Evolutionary conservation across 53 echinoderm and acorn worm genomes (phyloP), one percentile per base, ranked within the genome.

Genomic region (Arbacia lixula): DNA sequence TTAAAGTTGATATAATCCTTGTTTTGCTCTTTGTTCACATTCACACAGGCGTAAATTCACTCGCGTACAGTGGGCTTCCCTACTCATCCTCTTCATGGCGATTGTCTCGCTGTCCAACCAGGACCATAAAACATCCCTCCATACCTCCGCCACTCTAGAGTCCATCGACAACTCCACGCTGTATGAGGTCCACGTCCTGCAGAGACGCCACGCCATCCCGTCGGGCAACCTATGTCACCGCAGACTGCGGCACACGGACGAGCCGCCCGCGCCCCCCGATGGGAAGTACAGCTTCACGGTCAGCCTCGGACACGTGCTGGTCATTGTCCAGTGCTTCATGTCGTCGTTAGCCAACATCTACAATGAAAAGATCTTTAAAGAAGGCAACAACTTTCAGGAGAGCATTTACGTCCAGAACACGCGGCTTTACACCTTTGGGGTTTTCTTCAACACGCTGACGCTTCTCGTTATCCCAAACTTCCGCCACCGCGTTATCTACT

Each of bases 281-380:
- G 29, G 33, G 31, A 77, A 77, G 58, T 63, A 81, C 64, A 81
- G 43, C 33, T 81, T 81, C 64, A 63, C 41, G 9, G 49, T 81
- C 63, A 63, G 82, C 64, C 32, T 81, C 21, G 92, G 98, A 0
- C 90, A 91, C 37, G 54, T 94, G 16, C 84, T 94, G 52, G 80
- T 97, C 25, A 37, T 97, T 4, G 33, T 92, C 0, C 92, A 94
- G 36, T 97, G 98, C 43, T 94, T 94, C 72, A 71, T 94, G 50
- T 85, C 98, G 9, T 94, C 98, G 10, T 41, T 86, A 3, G 98
- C 98, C 0, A 97, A 97, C 84, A 86, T 97, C 28, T 97, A 97
- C 66, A 97, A 97, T 36, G 98, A 97, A 46, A 97, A 97, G 58
- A 97, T 97, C 34, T 94, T 97, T 82, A 97, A 97, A 61, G 92